Percentiles rank a stretch among this genome's conserved stretches.
Conservation (phyloP, 2,797 vertebrate genomes). For the Betta splendens region DNA sequence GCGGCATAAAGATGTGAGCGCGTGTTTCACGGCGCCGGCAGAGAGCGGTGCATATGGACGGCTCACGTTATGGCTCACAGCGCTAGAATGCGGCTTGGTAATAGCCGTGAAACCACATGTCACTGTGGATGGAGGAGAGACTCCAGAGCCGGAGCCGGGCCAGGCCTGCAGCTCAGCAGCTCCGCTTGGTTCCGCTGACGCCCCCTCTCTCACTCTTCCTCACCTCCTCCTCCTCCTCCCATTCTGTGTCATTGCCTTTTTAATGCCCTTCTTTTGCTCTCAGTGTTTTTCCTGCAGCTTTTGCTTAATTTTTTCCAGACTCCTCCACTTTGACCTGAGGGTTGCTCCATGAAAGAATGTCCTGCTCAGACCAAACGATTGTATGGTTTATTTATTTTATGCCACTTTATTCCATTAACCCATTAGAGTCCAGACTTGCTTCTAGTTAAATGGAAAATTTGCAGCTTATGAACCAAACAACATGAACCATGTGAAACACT, state of each 20-base stretch:
- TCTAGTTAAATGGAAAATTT: too few species aligned
- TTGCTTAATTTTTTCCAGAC: conserved; percentile 65
- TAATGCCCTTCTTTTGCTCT: conserved; percentile 45
- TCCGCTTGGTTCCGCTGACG: conserved; percentile 62
- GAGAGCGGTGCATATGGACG: conserved; percentile 74
- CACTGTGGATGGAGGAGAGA: conserved; percentile 70
- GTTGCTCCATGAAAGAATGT: conserved; percentile 65
- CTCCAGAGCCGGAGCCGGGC: conserved; percentile 68
- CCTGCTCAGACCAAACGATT: conserved; percentile 52
- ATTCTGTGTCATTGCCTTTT: conserved; percentile 42
- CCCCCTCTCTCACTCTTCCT: conserved; percentile 44
- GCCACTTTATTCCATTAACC: conserved; percentile 57
- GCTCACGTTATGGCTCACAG: conserved; percentile 70
- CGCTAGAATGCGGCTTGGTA: conserved; percentile 72
- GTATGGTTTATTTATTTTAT: conserved; percentile 71
- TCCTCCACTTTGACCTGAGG: conserved; percentile 52
- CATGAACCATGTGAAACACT: too few species aligned
- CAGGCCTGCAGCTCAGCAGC: conserved; percentile 56
- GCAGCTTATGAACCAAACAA: too few species aligned
- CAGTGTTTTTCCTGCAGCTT: background rate
- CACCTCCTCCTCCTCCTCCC: conserved; percentile 38
- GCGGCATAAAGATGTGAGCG: conserved; percentile 65
- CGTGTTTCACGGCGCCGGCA: conserved; percentile 71
- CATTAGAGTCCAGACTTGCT: too few species aligned
- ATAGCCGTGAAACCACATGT: conserved; percentile 79